These are phyloP conservation scores for Cyprichromis sp. DNA, from an alignment of 2,113 vertebrate species.

Conservation along the genomic window DNA sequence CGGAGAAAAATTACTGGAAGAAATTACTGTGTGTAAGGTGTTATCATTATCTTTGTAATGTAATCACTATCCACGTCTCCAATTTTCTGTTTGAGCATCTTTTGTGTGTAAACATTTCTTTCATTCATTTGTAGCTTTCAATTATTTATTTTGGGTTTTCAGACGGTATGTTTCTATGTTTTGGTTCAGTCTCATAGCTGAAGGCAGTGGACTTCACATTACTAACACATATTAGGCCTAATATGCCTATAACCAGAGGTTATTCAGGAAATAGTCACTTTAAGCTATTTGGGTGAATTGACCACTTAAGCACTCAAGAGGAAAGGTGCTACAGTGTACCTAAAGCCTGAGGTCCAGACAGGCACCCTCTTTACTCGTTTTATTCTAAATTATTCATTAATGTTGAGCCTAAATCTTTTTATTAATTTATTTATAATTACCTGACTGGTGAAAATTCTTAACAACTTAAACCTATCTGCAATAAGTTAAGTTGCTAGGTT, in stretches of 20 bases:
- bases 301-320: background rate
- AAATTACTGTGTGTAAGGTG: background rate
- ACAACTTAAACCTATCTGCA: background rate
- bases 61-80: background rate
- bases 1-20: background rate
- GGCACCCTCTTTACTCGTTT: accelerated
- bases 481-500: background rate
- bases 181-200: background rate
- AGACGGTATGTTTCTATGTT: accelerated
- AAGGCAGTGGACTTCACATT: background rate
- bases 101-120: background rate
- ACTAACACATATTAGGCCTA: background rate
- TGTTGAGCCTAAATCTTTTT: background rate
- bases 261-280: background rate
- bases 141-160: background rate
- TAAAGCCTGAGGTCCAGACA: background rate
- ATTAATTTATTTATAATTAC: background rate
- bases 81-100: background rate
- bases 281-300: background rate
- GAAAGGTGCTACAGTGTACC: background rate
- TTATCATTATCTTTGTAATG: background rate
- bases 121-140: background rate
- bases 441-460: background rate
- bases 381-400: background rate
- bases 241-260: background rate